These are phyloP conservation scores for Calameuta pallipes DNA, from an alignment of 2,888 invertebrate genomes.

Conservation along the genomic window DNA sequence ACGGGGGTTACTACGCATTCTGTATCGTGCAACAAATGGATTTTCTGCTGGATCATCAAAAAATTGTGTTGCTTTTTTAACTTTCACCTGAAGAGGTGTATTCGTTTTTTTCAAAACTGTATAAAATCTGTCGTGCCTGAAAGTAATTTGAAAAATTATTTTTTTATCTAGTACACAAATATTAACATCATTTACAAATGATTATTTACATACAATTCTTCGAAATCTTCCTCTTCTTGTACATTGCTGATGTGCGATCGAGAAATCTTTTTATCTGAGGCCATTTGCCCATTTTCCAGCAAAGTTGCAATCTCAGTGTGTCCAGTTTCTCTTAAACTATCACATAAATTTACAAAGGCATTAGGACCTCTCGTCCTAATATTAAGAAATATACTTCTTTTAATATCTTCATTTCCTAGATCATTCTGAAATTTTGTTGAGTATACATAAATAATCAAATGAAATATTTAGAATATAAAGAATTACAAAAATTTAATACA, in stretches of 20 bases:
- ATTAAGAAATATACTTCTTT: conserved; percentile 45
- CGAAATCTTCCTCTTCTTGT: conserved; percentile 11
- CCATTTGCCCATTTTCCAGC: conserved; percentile 27
- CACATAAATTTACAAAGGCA: conserved; percentile 51
- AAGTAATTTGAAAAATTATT: conserved; percentile 12
- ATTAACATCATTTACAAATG: neutral
- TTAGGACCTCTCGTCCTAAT: conserved; percentile 57
- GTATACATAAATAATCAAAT: neutral
- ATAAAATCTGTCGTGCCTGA: conserved; percentile 39
- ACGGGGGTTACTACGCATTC: conserved; percentile 58
- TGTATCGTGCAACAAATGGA: conserved; percentile 44
- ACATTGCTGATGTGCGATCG: neutral
- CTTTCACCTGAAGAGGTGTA: conserved; percentile 44
- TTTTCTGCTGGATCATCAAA: conserved; percentile 35
- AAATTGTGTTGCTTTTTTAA: conserved; percentile 50
- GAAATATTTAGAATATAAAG: neutral
- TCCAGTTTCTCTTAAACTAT: conserved; percentile 45
- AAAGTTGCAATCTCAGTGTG: conserved; percentile 44
- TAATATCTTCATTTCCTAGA: conserved; percentile 33
- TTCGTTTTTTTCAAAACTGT: conserved; percentile 31
- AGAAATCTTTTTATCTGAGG: neutral
- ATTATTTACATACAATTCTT: conserved; percentile 3
- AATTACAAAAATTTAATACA: neutral
- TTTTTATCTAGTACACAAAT: neutral
- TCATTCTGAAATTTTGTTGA: conserved; percentile 36